Evolutionary conservation across 2,888 invertebrate genomes (phyloP), one percentile per base, ranked within the genome.

Genomic region (Eristalis arbustorum): DNA sequence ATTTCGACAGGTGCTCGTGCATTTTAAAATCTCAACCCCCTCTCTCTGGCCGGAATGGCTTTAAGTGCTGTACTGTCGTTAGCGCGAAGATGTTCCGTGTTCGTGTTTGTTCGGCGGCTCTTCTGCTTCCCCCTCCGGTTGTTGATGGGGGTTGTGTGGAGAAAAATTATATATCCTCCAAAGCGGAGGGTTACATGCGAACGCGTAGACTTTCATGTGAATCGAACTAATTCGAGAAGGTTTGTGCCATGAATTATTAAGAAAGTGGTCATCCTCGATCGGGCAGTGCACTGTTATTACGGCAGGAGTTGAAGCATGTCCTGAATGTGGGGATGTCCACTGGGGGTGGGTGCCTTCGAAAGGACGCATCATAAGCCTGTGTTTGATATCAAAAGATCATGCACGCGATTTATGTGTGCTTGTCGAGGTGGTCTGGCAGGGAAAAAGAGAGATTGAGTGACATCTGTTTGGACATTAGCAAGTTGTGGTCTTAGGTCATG

Each of bases 331-430:
- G 63, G 57, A 42, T 57, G 72, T 42, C 31, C 31, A 63, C 59
- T n/a, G n/a, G 72, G 25, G 22, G 3, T 59, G 68, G 69, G 63
- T 13, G 34, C 14, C 2, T 34, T 76, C 62, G 62, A 62, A 72
- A 72, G 87, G 75, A 72, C 63, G 64, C 59, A 74, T 77, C 73
- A 74, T 73, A 74, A 62, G 59, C 71, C 78, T 87, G 64, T 88
- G 88, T 88, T 88, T 88, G 83, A 75, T 78, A 88, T 88, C 81
- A 80, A 78, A 81, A 78, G 88, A 88, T 88, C 87, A 84, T 62
- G 87, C 88, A 88, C 84, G 88, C 81, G 71, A 84, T 81, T 69
- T 63, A 31, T 59, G 63, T 71, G 22, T 59, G 66, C 42, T 42
- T n/a, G 42, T 49, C 25, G 34, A 57, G n/a, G 56, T 28, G 13